Evolutionary conservation across 1,140 invertebrate species (phyloP).

Genomic region (Aphidius gifuensis): DNA sequence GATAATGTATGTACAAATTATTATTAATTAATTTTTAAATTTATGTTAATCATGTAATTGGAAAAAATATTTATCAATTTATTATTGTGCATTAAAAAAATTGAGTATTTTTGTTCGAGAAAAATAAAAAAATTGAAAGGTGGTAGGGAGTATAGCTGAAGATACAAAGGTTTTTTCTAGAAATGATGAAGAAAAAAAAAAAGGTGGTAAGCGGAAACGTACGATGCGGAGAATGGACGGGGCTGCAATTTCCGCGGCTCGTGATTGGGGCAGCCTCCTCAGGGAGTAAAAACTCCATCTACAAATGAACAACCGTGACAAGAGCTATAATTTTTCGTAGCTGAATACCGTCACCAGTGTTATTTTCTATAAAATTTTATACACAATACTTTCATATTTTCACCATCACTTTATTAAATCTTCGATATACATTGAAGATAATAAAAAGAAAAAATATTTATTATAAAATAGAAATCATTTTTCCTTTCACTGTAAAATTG

Average conservation of each 20-base stretch:
- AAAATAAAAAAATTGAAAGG: too few species aligned
- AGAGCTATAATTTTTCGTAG: constrained; percentile 67
- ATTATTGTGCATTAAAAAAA: too few species aligned
- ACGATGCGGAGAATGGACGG: constrained; percentile 37
- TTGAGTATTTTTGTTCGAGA: too few species aligned
- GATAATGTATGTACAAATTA: too few species aligned
- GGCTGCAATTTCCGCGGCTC: constrained; percentile 67
- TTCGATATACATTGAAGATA: neutral
- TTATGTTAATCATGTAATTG: too few species aligned
- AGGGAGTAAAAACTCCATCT: constrained; percentile 70
- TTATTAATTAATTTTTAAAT: too few species aligned
- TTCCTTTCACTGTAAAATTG: neutral
- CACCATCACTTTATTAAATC: neutral
- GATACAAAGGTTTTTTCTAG: neutral
- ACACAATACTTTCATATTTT: constrained; percentile 32
- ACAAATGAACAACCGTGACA: constrained; percentile 72
- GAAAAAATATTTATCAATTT: too few species aligned
- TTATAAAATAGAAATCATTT: neutral
- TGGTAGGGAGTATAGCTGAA: too few species aligned
- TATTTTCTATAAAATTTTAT: neutral
- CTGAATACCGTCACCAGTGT: constrained; percentile 34
- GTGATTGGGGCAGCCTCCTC: constrained; percentile 67
- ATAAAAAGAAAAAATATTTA: too few species aligned
- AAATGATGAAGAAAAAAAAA: constrained; percentile 34
- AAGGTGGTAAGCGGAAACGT: constrained; percentile 34